Conservation (phyloP, 2,888 invertebrate species). For the Drosophila fungiperda region DNA sequence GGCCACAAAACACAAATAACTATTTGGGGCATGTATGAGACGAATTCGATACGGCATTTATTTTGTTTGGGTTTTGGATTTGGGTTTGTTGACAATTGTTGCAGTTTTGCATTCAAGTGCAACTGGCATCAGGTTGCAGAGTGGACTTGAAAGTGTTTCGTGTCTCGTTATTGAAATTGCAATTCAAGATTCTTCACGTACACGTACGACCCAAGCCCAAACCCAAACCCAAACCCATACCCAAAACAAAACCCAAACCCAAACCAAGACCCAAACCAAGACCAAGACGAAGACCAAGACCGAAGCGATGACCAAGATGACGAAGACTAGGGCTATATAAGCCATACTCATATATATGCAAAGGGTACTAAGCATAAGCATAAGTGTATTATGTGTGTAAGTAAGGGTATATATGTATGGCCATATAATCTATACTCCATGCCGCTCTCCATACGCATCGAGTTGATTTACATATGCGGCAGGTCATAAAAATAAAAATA, state of each 20-base stretch:
- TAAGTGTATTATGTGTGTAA: background rate
- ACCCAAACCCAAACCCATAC: background rate
- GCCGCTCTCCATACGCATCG: slow-evolving; percentile 47
- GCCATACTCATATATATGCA: slow-evolving; percentile 5
- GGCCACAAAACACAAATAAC: background rate
- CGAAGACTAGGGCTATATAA: background rate
- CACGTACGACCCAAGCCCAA: slow-evolving; percentile 50
- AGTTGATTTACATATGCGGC: slow-evolving; percentile 72
- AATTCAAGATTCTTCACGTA: slow-evolving; percentile 78
- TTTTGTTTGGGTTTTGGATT: slow-evolving; percentile 22
- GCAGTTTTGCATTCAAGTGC: slow-evolving; percentile 59
- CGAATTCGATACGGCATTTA: background rate
- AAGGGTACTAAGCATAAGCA: background rate
- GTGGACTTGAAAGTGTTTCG: slow-evolving; percentile 74
- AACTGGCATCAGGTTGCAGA: slow-evolving; percentile 62
- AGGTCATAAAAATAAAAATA: slow-evolving; percentile 70
- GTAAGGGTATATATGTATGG: background rate
- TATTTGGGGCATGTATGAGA: slow-evolving; percentile 1
- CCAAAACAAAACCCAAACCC: background rate
- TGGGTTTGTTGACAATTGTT: slow-evolving; percentile 11
- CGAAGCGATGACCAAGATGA: background rate
- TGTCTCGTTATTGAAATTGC: slow-evolving; percentile 79
- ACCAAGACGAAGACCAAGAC: background rate
- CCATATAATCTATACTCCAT: slow-evolving; percentile 2
- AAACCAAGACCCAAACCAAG: background rate